Evolutionary conservation across 2,888 invertebrate genomes (phyloP).

Genomic region (Coecobrya sp.): DNA sequence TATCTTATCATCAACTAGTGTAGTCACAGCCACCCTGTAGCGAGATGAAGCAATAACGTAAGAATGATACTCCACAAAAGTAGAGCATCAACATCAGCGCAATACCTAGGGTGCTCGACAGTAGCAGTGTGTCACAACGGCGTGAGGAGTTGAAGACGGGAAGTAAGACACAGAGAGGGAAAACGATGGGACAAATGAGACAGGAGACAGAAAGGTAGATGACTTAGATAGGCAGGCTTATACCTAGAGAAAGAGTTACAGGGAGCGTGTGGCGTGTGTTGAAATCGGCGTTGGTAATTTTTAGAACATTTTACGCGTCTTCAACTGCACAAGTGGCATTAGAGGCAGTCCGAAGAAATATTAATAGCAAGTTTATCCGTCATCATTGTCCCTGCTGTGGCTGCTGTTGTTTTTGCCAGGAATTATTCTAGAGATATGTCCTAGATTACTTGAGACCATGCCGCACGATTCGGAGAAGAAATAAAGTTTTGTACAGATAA

Average conservation of each 20-base stretch:
- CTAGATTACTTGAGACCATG: conserved; percentile 44
- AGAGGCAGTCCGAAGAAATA: conserved; percentile 59
- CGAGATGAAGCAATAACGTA: conserved; percentile 22
- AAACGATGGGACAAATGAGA: conserved; percentile 70
- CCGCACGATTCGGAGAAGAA: neutral
- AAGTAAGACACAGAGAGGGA: conserved; percentile 6
- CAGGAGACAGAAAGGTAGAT: conserved; percentile 67
- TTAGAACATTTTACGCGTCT: conserved; percentile 49
- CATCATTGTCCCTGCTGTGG: conserved; percentile 71
- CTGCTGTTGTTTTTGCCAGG: conserved; percentile 59
- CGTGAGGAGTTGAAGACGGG: neutral
- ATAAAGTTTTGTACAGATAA: neutral
- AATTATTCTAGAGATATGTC: conserved; percentile 49
- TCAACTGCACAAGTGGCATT: conserved; percentile 54
- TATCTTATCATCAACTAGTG: neutral
- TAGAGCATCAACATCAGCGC: neutral
- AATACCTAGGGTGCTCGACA: neutral
- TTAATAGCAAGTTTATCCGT: conserved; percentile 76
- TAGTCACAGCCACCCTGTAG: neutral
- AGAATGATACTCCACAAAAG: conserved; percentile 14
- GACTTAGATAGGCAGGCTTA: conserved; percentile 6
- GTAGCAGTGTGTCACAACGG: neutral
- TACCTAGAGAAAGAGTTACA: neutral
- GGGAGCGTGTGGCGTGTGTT: conserved; percentile 41
- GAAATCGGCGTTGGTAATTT: conserved; percentile 62